Base-by-base conservation (phyloP, 2,888 invertebrate genomes). In the Ectemnius continuus region DNA sequence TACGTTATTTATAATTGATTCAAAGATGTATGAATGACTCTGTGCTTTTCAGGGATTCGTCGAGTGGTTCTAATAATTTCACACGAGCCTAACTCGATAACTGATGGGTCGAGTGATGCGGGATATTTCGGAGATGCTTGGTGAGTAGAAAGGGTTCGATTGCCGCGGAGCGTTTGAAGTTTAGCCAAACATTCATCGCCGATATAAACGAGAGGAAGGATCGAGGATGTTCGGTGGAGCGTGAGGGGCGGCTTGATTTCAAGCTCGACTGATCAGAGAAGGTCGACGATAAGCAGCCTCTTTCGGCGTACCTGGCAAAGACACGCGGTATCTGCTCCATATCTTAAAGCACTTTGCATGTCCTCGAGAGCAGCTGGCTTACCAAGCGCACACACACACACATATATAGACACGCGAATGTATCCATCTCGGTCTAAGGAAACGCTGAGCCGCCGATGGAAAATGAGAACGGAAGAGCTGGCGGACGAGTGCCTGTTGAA, bases 201-300 rank as follows among this genome's bases (percentile, higher is more conserved):
- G 4, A 36, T 36, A 36, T 36, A 36, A 36, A 36, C 36, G 36
- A 36, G 36, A 36, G 36, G 8, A 36, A 36, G 36, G 8, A 36
- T 36, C 36, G 36, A 65, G 66, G 58, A 66, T 45, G 57, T 73
- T 70, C 66, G 23, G 48, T 45, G n/a, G 4, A 14, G 36, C 48
- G 67, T 59, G 60, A 52, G 2, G 60, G 48, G 47, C 18, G 47
- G 61, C 71, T 45, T 75, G 65, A 79, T 79, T 79, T 81, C 75
- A 74, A 60, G 72, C 77, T 56, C 62, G 75, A 72, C 45, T 48
- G 77, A 81, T 81, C 81, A 77, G 73, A 81, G 70, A 67, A 36
- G 36, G 8, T 36, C 36, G 11, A 63, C 68, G 76, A 75, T 79
- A 61, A 60, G 67, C 52, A 16, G 16, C 36, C 8, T 52, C 52